These are phyloP conservation scores for Daboia siamensis DNA, from an alignment of 2,113 vertebrate species.

Conservation along the genomic window DNA sequence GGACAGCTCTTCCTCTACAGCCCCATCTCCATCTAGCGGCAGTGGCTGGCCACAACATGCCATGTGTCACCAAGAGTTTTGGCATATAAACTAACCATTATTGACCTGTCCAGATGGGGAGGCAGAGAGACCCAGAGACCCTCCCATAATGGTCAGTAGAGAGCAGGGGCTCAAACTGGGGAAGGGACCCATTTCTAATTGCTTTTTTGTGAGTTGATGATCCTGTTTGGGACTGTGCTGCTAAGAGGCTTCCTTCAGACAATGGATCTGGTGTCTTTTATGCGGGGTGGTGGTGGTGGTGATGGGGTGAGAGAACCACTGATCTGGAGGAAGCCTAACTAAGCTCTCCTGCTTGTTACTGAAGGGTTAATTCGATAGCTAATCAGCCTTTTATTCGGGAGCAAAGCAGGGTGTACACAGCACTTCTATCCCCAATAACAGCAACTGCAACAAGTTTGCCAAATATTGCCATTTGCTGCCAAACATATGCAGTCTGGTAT, in stretches of 20 bases:
- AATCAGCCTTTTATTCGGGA: neutral
- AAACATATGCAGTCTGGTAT: neutral
- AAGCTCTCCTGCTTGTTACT: neutral
- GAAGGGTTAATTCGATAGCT: neutral
- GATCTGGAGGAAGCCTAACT: neutral
- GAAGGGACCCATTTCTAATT: neutral
- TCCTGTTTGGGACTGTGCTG: neutral
- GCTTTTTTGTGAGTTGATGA: neutral
- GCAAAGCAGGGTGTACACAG: neutral
- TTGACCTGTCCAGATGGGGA: too few relatives aligned
- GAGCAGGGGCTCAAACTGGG: neutral
- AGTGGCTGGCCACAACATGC: neutral
- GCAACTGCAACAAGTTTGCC: neutral
- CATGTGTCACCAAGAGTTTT: neutral
- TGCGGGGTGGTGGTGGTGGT: too few relatives aligned
- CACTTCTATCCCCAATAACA: neutral
- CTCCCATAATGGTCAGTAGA: neutral
- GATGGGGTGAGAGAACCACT: neutral
- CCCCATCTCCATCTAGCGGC: too few relatives aligned
- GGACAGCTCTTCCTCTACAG: neutral
- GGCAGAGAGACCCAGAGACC: neutral
- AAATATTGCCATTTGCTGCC: neutral
- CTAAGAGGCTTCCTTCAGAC: neutral
- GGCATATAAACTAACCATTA: too few relatives aligned
- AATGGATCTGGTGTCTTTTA: neutral